These are phyloP conservation scores for Ypsolopha scabrella DNA, from an alignment of 2,888 invertebrate species.

Conservation along the genomic window DNA sequence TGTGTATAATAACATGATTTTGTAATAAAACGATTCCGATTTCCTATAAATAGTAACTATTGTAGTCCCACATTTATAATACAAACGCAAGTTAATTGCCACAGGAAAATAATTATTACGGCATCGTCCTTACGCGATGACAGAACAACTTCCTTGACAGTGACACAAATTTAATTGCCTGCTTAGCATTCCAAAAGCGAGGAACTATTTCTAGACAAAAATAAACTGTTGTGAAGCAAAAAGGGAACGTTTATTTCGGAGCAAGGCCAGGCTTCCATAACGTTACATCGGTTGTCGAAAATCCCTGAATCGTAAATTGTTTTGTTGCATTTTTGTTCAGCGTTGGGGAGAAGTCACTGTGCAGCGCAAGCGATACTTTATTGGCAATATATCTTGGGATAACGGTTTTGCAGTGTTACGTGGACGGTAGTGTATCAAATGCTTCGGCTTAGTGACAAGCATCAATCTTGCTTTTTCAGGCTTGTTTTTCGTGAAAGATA, in stretches of 20 bases:
- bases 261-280: conserved; percentile 13
- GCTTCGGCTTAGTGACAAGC: conserved; percentile 3
- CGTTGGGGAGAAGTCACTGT: conserved; percentile 3
- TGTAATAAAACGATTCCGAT: neutral
- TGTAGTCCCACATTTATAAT: no score
- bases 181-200: conserved; percentile 1
- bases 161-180: conserved; percentile 13
- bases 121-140: neutral
- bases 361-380: neutral
- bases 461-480: conserved; percentile 3
- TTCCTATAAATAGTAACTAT: neutral
- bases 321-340: conserved; percentile 10
- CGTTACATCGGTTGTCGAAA: neutral
- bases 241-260: conserved; percentile 15
- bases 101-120: neutral
- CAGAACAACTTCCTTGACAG: conserved; percentile 14
- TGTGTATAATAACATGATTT: neutral
- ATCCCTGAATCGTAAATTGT: conserved; percentile 8
- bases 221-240: conserved; percentile 13
- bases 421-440: neutral
- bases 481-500: no score
- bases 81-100: neutral
- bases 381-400: conserved; percentile 4
- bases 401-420: neutral
- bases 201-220: conserved; percentile 6